Evolutionary conservation across 1,140 invertebrate species (phyloP).

Genomic region (Kradibia gibbosae): DNA sequence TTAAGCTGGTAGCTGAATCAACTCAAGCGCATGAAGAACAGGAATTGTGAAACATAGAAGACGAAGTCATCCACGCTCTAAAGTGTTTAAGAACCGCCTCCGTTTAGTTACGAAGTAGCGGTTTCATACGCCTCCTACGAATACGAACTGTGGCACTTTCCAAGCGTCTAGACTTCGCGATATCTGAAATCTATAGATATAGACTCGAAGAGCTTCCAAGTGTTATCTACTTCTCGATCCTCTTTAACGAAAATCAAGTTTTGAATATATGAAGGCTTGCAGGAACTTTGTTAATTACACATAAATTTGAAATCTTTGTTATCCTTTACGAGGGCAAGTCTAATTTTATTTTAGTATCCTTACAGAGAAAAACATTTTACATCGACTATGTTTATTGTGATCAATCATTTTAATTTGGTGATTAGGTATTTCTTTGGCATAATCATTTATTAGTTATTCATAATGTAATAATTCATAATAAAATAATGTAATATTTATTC

Average conservation of each 20-base stretch:
- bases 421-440: too few species aligned
- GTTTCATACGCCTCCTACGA: constrained; percentile 57
- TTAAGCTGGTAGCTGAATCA: constrained; percentile 53
- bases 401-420: too few species aligned
- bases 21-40: constrained; percentile 42
- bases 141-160: constrained; percentile 51
- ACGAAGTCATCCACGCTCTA: constrained; percentile 51
- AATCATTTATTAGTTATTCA: too few species aligned
- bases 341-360: too few species aligned
- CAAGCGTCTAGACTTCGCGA: background rate
- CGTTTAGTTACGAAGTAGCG: constrained; percentile 61
- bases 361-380: too few species aligned
- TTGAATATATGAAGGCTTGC: background rate
- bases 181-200: background rate
- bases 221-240: background rate
- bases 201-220: constrained; percentile 40
- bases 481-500: too few species aligned
- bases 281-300: constrained; percentile 17
- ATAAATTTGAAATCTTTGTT: too few species aligned
- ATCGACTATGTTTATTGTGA: too few species aligned
- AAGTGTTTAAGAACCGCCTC: constrained; percentile 39
- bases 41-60: constrained; percentile 48
- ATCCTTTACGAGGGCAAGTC: too few species aligned
- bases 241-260: constrained; percentile 14
- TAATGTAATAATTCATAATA: too few species aligned